A percentile compares a stretch with the other conserved stretches of the same genome.
These are phyloP conservation scores for Hydriomena furcata DNA, from an alignment of 2,888 invertebrate genomes.

Conservation along the genomic window DNA sequence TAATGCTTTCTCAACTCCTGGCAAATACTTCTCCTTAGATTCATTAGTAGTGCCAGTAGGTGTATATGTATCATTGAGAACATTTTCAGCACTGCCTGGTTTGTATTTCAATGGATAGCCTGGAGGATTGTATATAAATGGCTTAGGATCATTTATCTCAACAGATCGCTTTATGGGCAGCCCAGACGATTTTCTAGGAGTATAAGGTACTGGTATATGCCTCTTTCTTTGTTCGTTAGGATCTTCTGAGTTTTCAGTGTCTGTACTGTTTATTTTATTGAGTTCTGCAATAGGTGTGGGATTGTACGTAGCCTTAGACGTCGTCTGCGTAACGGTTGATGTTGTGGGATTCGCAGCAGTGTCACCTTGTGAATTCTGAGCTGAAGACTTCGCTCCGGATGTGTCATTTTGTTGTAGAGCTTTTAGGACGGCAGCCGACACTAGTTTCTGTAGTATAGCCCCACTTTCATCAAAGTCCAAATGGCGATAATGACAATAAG, in stretches of 20 bases:
- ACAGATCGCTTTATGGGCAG: slow-evolving; percentile 62
- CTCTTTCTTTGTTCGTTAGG: slow-evolving; percentile 63
- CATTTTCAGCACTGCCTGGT: slow-evolving; percentile 64
- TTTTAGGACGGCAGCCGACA: slow-evolving; percentile 85
- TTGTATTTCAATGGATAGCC: slow-evolving; percentile 57
- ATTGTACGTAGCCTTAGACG: slow-evolving; percentile 79
- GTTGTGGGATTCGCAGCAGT: slow-evolving; percentile 36
- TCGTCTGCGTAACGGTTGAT: slow-evolving; percentile 57
- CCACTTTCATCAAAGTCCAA: slow-evolving; percentile 87
- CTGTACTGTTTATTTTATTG: slow-evolving; percentile 67
- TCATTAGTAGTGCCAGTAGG: slow-evolving; percentile 65
- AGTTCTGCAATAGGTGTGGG: slow-evolving; percentile 87
- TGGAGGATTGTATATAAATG: slow-evolving; percentile 72
- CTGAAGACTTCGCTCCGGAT: slow-evolving; percentile 43
- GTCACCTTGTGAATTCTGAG: slow-evolving; percentile 33
- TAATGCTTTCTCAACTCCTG: slow-evolving; percentile 64
- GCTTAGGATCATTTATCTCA: slow-evolving; percentile 66
- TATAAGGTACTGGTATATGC: slow-evolving; percentile 80
- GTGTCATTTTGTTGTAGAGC: slow-evolving; percentile 79
- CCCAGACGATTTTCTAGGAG: slow-evolving; percentile 73
- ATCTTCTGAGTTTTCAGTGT: slow-evolving; percentile 58
- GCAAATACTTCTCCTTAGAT: slow-evolving; percentile 68
- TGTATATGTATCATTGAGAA: slow-evolving; percentile 65
- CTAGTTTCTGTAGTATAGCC: slow-evolving; percentile 82
- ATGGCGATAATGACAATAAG: slow-evolving; percentile 97